Conservation (phyloP, 1,140 invertebrate species). For the Nasonia longicornis region DNA sequence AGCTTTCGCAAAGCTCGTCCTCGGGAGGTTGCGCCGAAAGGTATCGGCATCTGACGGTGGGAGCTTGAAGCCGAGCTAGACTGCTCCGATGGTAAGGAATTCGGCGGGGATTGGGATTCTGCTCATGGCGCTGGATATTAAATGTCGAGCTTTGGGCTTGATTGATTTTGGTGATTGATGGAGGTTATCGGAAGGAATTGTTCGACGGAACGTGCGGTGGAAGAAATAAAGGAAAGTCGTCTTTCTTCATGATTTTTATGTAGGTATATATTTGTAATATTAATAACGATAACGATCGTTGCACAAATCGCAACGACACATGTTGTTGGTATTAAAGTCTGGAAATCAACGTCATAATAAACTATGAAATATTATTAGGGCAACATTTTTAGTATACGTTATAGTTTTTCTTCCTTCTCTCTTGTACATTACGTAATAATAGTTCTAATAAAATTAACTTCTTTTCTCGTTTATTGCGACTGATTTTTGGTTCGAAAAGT, state of each 20-base stretch:
- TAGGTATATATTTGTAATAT: slow-evolving; percentile 32
- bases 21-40: neutral
- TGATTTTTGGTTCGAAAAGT: slow-evolving; percentile 29
- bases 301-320: neutral
- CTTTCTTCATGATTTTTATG: slow-evolving; percentile 2
- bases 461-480: neutral
- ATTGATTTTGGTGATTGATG: neutral
- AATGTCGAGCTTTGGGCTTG: neutral
- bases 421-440: neutral
- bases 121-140: neutral
- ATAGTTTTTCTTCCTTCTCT: neutral
- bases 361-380: slow-evolving; percentile 20
- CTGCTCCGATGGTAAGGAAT: neutral
- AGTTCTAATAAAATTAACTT: slow-evolving; percentile 9
- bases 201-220: too few relatives aligned
- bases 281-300: slow-evolving; percentile 34
- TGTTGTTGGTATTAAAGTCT: slow-evolving; percentile 16
- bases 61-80: neutral
- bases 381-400: slow-evolving; percentile 5
- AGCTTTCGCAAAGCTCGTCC: neutral
- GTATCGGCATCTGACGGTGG: slow-evolving; percentile 5
- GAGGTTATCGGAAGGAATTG: neutral
- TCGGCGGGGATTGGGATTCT: neutral
- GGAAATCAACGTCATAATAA: slow-evolving; percentile 24
- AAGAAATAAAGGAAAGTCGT: neutral